Evolutionary conservation across 2,797 vertebrate genomes (phyloP).

Genomic region (Rhynchotus rufescens): DNA sequence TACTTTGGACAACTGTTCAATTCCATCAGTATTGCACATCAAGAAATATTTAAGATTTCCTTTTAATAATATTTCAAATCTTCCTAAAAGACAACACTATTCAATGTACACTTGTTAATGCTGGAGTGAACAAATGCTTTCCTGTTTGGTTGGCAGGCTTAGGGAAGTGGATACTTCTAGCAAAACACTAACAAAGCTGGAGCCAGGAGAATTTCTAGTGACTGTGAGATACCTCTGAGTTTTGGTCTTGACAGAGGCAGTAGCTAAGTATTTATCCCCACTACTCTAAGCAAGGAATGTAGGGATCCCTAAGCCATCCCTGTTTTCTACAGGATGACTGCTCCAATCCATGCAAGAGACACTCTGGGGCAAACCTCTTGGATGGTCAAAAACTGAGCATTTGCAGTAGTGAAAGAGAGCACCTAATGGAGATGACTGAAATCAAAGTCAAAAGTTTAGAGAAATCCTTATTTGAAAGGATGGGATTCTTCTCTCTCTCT

Average conservation of each 20-base stretch:
- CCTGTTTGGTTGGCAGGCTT: not conserved
- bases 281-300: not conserved
- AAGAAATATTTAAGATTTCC: not conserved
- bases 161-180: not conserved
- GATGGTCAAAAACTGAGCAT: not conserved
- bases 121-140: not conserved
- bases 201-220: not conserved
- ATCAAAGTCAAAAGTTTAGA: not conserved
- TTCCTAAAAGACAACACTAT: not conserved
- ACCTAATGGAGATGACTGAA: not conserved
- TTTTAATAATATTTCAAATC: not conserved
- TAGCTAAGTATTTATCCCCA: not conserved
- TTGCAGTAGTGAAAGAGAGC: not conserved
- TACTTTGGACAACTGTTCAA: not conserved
- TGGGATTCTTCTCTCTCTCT: not conserved
- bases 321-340: not conserved
- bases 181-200: not conserved
- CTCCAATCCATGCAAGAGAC: not conserved
- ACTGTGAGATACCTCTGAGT: not conserved
- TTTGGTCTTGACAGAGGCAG: not conserved
- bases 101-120: not conserved
- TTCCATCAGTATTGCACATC: not conserved
- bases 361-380: fast-evolving
- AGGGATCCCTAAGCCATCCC: not conserved
- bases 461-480: not conserved